Evolutionary conservation across 2,797 vertebrate species (phyloP).

Genomic region (Glossophaga mutica): DNA sequence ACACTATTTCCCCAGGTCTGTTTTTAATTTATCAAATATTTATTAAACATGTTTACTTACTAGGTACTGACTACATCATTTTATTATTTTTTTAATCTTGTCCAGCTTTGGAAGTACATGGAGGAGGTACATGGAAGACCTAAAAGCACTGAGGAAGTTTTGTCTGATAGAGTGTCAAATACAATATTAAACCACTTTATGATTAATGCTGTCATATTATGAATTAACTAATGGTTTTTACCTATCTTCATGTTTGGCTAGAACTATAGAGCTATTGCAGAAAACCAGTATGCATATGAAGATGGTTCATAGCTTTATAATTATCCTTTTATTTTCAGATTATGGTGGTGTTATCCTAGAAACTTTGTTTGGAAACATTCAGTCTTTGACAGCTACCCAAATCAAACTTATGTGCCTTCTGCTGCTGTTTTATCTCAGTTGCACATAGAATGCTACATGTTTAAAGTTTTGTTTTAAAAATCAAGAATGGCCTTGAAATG

Average conservation of each 20-base stretch:
- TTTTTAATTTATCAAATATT: constrained; percentile 31
- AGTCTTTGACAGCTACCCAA: background rate
- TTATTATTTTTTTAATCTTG: background rate
- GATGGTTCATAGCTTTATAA: background rate
- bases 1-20: background rate
- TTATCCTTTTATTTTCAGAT: background rate
- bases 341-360: background rate
- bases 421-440: background rate
- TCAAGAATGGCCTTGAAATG: constrained; percentile 18
- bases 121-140: background rate
- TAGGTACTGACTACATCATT: background rate
- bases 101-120: background rate
- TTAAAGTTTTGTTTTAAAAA: background rate
- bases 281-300: background rate
- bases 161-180: background rate
- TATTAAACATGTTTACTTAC: background rate
- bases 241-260: background rate
- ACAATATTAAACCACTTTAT: background rate
- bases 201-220: background rate
- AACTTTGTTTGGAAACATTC: background rate
- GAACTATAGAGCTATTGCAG: background rate
- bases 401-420: constrained; percentile 12
- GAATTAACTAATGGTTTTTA: constrained; percentile 19
- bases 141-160: background rate
- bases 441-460: constrained; percentile 1